Percentiles rank a stretch among this genome's conserved stretches.
Conservation (phyloP, 2,888 invertebrate genomes). For the Alcis repandata region DNA sequence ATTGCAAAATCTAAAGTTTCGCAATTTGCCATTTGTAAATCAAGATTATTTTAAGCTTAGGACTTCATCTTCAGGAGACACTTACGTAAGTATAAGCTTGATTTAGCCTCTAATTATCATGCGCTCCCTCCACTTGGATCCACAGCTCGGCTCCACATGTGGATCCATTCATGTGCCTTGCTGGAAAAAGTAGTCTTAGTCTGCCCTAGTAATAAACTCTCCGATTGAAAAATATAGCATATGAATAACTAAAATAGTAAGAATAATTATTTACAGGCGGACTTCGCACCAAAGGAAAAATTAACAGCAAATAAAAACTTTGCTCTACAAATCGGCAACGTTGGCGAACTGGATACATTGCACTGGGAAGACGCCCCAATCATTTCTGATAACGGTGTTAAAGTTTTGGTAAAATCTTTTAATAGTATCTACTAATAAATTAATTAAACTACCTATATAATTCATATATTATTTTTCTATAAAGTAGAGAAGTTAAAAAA, state of each 20-base stretch:
- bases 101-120: too few species aligned
- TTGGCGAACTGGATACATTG: slow-evolving; percentile 53
- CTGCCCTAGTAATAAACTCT: too few species aligned
- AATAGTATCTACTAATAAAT: background rate
- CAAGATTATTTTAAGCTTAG: slow-evolving; percentile 55
- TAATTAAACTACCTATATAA: too few species aligned
- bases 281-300: slow-evolving; percentile 45
- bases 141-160: too few species aligned
- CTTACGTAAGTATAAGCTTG: slow-evolving; percentile 4
- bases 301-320: slow-evolving; percentile 17
- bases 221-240: too few species aligned
- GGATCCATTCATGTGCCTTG: too few species aligned
- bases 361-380: slow-evolving; percentile 52
- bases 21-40: slow-evolving; percentile 47
- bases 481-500: too few species aligned
- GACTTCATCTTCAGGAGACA: slow-evolving; percentile 47
- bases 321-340: slow-evolving; percentile 42
- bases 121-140: too few species aligned
- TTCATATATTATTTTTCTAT: too few species aligned
- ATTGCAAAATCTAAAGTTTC: slow-evolving; percentile 57
- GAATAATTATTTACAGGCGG: background rate
- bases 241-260: background rate
- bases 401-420: slow-evolving; percentile 34
- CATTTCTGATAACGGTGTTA: slow-evolving; percentile 36
- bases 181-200: too few species aligned